Percentiles rank a stretch among this genome's conserved stretches.
Conservation (phyloP, 1,140 invertebrate genomes). For the Tetramorium alpestre region DNA sequence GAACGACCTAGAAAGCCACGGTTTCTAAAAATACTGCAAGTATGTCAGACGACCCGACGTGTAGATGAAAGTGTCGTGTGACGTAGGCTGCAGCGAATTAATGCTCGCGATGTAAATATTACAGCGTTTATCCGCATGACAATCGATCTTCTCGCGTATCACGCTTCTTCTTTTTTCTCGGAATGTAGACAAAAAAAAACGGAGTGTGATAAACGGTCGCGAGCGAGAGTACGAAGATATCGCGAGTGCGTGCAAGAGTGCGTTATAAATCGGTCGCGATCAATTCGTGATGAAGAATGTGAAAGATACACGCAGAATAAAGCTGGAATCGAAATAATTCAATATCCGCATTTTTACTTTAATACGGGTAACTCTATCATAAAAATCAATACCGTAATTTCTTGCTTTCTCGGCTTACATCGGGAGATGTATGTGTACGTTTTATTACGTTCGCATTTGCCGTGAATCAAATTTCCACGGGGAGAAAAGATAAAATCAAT, state of each 20-base stretch:
- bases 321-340: constrained; percentile 12
- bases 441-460: neutral
- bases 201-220: neutral
- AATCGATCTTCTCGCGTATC: constrained; percentile 24
- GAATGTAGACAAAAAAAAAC: neutral
- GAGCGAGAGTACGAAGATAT: neutral
- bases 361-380: neutral
- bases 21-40: constrained; percentile 62
- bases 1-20: constrained; percentile 59
- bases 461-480: constrained; percentile 22
- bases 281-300: neutral
- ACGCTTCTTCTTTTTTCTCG: neutral
- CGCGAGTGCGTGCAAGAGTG: neutral
- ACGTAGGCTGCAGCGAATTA: constrained; percentile 50
- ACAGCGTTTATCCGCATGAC: neutral
- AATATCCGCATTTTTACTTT: neutral
- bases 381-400: constrained; percentile 29
- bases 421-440: neutral
- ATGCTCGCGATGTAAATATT: constrained; percentile 46
- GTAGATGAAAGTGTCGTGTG: constrained; percentile 45
- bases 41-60: constrained; percentile 41
- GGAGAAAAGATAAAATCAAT: neutral
- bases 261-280: neutral
- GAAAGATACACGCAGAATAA: neutral
- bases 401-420: neutral